These are phyloP conservation scores for Nematostella vectensis DNA, from an alignment of 92 coral and sea anemone genomes.

Conservation along the genomic window DNA sequence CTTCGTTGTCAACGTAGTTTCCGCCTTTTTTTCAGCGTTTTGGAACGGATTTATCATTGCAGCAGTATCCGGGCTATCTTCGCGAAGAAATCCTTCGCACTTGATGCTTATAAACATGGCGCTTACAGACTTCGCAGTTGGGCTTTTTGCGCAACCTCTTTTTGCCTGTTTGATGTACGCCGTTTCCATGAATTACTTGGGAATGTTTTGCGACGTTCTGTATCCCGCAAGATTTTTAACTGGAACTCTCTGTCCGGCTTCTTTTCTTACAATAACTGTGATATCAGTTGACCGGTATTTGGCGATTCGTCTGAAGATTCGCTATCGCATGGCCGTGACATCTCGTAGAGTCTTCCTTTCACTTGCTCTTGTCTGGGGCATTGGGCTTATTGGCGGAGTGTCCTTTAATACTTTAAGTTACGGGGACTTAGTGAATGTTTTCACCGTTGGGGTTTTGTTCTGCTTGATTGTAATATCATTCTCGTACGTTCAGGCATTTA, in stretches of 20 bases:
- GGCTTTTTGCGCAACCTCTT: neutral
- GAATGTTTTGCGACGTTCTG: neutral
- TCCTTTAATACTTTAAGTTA: neutral
- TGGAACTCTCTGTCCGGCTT: constrained; percentile 1
- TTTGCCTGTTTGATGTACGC: neutral
- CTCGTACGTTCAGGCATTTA: constrained; percentile 2
- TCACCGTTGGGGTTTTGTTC: neutral
- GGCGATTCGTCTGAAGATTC: neutral
- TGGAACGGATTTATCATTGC: neutral
- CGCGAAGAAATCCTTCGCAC: neutral
- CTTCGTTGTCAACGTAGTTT: neutral
- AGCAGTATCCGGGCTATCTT: neutral
- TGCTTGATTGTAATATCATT: neutral
- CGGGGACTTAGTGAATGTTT: neutral
- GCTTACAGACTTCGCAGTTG: constrained; percentile 1
- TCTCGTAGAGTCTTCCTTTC: neutral
- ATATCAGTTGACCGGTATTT: neutral
- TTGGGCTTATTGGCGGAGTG: neutral
- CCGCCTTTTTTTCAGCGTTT: neutral
- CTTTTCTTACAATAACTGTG: neutral
- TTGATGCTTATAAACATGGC: constrained; percentile 1
- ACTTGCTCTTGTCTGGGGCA: neutral
- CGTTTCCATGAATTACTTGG: neutral
- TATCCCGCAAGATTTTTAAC: constrained; percentile 1
- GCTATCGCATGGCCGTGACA: neutral